Evolutionary conservation across 1,140 invertebrate genomes (phyloP), one percentile per base, ranked within the genome.

Genomic region (Cydia strobilella): DNA sequence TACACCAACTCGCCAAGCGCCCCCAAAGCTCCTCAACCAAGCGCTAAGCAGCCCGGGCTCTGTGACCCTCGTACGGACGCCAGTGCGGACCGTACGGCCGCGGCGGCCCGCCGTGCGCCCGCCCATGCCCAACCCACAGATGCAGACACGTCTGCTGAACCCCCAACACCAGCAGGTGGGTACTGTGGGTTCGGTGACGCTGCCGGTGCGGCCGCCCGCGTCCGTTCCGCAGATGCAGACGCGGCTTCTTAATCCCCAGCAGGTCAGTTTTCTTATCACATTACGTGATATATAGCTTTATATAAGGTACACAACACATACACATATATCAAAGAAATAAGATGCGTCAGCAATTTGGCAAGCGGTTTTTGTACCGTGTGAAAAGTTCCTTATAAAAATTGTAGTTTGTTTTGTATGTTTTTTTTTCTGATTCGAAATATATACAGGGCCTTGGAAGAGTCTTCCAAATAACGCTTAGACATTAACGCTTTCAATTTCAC

Each of bases 21-120:
- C 86, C 12, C 86, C 86, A 3, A 80, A 89, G 23, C 74, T 92
- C 6, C 76, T 91, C n/a, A 92, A 92, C 72, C 89, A 87, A 66
- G 74, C 87, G 23, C 73, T 91, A 13, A 85, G 75, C 72, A 78
- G 63, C 20, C 84, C 82, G 1, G 82, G 74, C 5, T 80, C 82
- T 3, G 81, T 91, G 62, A 88, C 89, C 15, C 79, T 91, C 1
- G 90, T 91, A 7, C 84, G 89, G 2, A 82, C 85, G 9, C 86
- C 88, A 2, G 87, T 86, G n/a, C 80, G 88, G 5, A 77, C 84
- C 2, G 84, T 86, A 15, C 77, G 88, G 6, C 84, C 88, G 18
- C 83, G 90, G 0, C 78, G 87, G 27, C 84, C 82, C 0, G 69
- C 86, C 0, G 73, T 83, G 15, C 75, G 86, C 10, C 72, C 84